Base-by-base conservation (phyloP, 2,797 vertebrate species). In the Oryzias dopingdopingensis region DNA sequence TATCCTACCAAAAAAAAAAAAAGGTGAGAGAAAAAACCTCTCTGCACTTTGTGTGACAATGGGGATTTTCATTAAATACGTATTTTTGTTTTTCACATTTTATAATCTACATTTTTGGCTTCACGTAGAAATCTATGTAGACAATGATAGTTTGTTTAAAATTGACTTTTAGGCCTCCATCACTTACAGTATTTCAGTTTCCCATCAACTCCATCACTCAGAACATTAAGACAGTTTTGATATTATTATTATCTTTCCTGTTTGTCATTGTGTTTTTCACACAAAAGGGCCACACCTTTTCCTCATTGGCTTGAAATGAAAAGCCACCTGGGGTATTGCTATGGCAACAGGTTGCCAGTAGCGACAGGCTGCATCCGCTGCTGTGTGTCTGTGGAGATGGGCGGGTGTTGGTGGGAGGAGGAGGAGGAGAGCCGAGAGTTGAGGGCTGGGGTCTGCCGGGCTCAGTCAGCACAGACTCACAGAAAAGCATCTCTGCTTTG, bases 271-370 rank as follows among this genome's bases (percentile, higher is more conserved):
- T 6, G 49, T 43, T 50, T 46, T 32, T 23, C 23, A 37, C 13
- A 23, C 24, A 26, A 5, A n/a, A 17, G 54, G n/a, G 45, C 73
- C 80, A 79, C 83, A 78, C 82, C 83, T 84, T 73, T 42, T 17
- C 73, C 62, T 67, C 70, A 56, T 62, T 55, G 32, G 15, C 76
- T 61, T 63, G 62, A 67, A 52, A 15, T 22, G 46, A 56, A 50
- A 47, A 52, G 42, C 59, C 80, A 87, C 90, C 90, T 89, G 87
- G 86, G 83, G 82, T 81, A 92, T 91, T 82, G 89, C 89, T 90
- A 93, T 92, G 89, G 91, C 89, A 92, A 92, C 91, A 90, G 91
- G 92, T 92, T 91, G 89, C 87, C 84, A 90, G 73, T 74, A 80
- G 88, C 86, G 87, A 92, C 89, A 68, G 89, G 90, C 88, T 85